Percentiles rank a stretch among this genome's conserved stretches.
Evolutionary conservation across 2,888 invertebrate species (phyloP).

Genomic region (Callinectes sapidus): DNA sequence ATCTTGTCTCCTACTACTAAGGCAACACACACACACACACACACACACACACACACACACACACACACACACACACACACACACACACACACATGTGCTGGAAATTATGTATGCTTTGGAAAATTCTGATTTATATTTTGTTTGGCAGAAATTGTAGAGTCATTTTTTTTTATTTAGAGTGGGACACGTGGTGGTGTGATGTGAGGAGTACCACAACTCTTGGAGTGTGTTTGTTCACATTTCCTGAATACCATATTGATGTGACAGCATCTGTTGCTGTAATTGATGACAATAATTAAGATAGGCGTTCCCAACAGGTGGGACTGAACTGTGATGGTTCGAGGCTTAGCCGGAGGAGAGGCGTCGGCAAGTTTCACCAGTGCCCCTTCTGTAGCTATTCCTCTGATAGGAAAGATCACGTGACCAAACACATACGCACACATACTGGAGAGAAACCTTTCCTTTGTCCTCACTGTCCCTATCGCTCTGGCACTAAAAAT

Average conservation of each 20-base stretch:
- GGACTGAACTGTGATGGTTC: slow-evolving; percentile 58
- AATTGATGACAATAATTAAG: slow-evolving; percentile 53
- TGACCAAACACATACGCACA: slow-evolving; percentile 61
- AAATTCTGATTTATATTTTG: neutral
- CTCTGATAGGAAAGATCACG: slow-evolving; percentile 59
- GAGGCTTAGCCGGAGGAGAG: slow-evolving; percentile 51
- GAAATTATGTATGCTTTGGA: neutral
- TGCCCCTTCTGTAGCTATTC: slow-evolving; percentile 62
- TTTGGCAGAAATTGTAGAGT: neutral
- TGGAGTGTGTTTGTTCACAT: neutral
- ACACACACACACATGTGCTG: neutral
- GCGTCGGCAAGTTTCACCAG: slow-evolving; percentile 52
- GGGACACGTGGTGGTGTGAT: neutral
- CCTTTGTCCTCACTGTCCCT: slow-evolving; percentile 64
- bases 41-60: no score
- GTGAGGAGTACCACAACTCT: neutral
- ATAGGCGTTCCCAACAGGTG: slow-evolving; percentile 62
- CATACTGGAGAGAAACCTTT: slow-evolving; percentile 64
- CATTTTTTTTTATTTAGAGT: neutral
- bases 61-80: no score
- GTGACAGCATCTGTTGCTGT: neutral
- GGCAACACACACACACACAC: no score
- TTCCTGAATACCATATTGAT: slow-evolving; percentile 2
- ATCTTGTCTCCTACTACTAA: no score
- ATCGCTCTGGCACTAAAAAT: slow-evolving; percentile 58